Evolutionary conservation across 2,888 invertebrate genomes (phyloP).

Genomic region (Rugalucina vietnamica): DNA sequence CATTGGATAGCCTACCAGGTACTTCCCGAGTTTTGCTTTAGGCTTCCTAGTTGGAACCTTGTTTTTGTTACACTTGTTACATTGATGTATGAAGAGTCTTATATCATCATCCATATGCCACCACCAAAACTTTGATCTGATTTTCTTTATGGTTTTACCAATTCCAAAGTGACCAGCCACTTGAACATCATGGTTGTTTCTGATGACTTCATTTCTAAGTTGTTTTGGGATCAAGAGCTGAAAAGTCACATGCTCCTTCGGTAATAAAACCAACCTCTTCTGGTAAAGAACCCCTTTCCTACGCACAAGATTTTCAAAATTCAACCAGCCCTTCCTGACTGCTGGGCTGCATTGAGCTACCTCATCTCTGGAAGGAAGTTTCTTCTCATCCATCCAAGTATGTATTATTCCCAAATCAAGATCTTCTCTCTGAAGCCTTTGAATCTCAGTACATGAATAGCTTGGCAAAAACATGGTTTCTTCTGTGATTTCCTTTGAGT

Average conservation of each 20-base stretch:
- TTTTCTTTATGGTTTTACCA: neutral
- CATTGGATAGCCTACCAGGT: neutral
- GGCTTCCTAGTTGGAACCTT: neutral
- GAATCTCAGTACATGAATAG: too few relatives aligned
- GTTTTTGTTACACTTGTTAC: neutral
- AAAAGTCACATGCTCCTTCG: neutral
- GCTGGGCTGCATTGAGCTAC: neutral
- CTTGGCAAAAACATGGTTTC: neutral
- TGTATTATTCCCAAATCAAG: neutral
- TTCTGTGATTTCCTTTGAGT: neutral
- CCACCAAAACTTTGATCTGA: neutral
- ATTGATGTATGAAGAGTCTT: neutral
- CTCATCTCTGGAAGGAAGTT: neutral
- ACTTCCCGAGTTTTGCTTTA: neutral
- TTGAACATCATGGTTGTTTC: too few relatives aligned
- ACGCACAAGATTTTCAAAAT: too few relatives aligned
- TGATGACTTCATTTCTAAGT: neutral
- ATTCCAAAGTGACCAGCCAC: neutral
- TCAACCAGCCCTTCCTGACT: neutral
- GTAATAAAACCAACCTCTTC: neutral
- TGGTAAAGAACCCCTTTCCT: neutral
- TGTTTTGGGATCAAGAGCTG: neutral
- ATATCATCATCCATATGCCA: neutral
- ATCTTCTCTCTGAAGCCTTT: too few relatives aligned
- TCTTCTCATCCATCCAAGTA: neutral